Base-by-base conservation (phyloP, 2,113 vertebrate species). In the Rhineura floridana region DNA sequence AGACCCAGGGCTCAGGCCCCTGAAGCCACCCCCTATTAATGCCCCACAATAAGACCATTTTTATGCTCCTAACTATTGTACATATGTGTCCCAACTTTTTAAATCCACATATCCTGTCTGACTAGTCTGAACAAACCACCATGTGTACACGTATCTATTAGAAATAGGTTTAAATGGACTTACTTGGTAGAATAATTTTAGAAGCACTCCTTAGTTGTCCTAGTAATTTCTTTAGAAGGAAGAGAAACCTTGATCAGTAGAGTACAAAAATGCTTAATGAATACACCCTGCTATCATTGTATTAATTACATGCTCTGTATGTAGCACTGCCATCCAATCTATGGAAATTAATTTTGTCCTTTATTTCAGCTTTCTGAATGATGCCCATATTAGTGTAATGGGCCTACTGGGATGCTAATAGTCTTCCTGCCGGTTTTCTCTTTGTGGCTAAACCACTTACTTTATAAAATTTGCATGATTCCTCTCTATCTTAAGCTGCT, bases 341-440 rank as follows among this genome's bases (percentile, higher is more conserved):
- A 89, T 17, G 67, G 39, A 92, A 92, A 94, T 39, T 44, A 93
- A 62, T 89, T 92, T 94, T 94, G 86, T 92, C n/a, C 30, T 93
- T 93, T 89, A 92, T 92, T 95, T 93, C 89, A 75, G 13, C 55
- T 91, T 96, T 93, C 77, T 92, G 84, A 95, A 93, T 83, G 63
- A 63, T 89, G n/a, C 63, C 92, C 80, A 80, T 89, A 91, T 94
- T 95, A 93, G 46, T 90, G 75, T 94, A 96, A 95, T 93, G 76
- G 70, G 76, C 93, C 91, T 69, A 91, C 86, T 86, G 92, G 91
- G 94, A 92, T 84, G 36, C 19, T 96, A 95, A 95, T 93, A 92
- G 50, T 9, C 62, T 93, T 89, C 90, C 88, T 91, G 86, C 19
- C 79, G 80, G 3, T 77, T 86, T 93, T 82, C n/a, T 33, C 50